Evolutionary conservation across 2,888 invertebrate species (phyloP), one percentile per base, ranked within the genome.

Genomic region (Tortrix viridana): DNA sequence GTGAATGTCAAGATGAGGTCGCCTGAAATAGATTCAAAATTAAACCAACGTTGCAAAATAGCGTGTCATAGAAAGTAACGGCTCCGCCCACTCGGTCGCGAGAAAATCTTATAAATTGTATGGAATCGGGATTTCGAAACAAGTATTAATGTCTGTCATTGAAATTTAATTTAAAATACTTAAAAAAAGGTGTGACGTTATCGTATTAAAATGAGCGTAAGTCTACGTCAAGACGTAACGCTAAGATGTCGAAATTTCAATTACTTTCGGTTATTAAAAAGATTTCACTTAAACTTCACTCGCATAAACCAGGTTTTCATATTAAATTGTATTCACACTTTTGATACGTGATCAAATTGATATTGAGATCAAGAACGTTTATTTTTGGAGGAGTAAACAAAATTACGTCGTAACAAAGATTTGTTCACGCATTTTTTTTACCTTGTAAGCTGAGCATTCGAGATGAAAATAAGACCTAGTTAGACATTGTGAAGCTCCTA

Each of bases 21-120:
- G 67, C 76, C 78, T 65, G 63, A 80, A 86, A 85, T 86, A 86
- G 81, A 81, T 75, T 62, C 62, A 59, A 70, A 71, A 71, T 80
- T 81, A 74, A 77, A 71, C 70, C 74, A 77, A 79, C 81, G 84
- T 77, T 82, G 81, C 85, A 81, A 76, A 76, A 80, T 74, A 72
- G 74, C 75, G 77, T 76, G 74, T 77, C 63, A 63, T 63, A 63
- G 63, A 63, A 58, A 63, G 63, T 63, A 38, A 58, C 63, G 7
- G 56, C 20, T 6, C 56, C 63, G 63, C 63, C 63, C 63, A 63
- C 63, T 55, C 54, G 74, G 70, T 71, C 72, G 60, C 75, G 67
- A 67, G 67, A 65, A 72, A 67, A 69, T 67, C 73, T 76, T 78
- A 79, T 80, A 78, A 77, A 76, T 67, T 70, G 68, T 14, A 52